Conservation (phyloP, 2,113 vertebrate genomes). For the Bombycilla garrulus region DNA sequence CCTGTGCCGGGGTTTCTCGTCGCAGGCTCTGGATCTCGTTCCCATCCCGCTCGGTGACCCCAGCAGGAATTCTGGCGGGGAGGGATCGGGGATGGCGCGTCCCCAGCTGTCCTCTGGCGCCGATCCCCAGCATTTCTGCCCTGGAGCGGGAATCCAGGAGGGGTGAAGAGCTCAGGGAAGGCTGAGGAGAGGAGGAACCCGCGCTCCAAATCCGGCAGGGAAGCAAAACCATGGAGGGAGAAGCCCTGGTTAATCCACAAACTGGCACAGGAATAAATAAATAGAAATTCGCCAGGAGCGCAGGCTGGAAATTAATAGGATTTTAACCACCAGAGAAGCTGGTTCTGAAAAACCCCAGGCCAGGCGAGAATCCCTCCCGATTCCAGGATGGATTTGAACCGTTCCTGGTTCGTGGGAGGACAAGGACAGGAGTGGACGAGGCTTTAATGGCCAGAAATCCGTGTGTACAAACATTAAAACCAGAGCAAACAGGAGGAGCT, state of each 20-base stretch:
- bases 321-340: not conserved
- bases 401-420: not conserved
- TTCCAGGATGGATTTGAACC: not conserved
- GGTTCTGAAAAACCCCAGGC: not conserved
- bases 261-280: constrained; percentile 32
- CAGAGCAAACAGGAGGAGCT: constrained; percentile 4
- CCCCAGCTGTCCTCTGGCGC: not conserved
- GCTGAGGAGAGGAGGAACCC: not conserved
- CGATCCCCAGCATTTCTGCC: not conserved
- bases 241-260: not conserved
- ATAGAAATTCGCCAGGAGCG: not conserved
- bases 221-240: not conserved
- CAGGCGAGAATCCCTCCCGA: not conserved
- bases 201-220: not conserved
- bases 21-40: no score
- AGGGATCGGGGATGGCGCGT: not conserved
- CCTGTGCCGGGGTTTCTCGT: no score
- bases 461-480: not conserved
- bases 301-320: constrained; percentile 14
- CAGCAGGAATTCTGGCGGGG: no score
- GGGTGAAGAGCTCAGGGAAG: not conserved
- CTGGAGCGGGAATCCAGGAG: not conserved
- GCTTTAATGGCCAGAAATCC: not conserved
- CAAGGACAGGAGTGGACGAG: constrained; percentile 17
- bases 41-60: no score